A percentile compares a stretch with the other conserved stretches of the same genome.
Conservation (phyloP, 92 coral and sea anemone species). For the Phenganax subtilis region DNA sequence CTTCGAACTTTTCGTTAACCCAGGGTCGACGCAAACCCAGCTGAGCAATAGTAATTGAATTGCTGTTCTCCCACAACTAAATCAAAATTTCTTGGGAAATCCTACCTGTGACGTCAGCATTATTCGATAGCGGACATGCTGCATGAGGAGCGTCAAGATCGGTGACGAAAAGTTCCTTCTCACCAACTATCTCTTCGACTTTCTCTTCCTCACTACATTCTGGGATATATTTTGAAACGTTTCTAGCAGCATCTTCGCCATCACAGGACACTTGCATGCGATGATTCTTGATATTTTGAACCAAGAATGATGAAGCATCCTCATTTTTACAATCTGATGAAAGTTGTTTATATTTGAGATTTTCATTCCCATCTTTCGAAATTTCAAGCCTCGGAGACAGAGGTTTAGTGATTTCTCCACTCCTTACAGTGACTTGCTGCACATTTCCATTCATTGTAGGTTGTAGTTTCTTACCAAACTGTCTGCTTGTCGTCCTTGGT, state of each 20-base stretch:
- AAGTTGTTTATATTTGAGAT: constrained; percentile 24
- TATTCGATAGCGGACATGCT: constrained; percentile 31
- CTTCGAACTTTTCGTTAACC: too few species aligned
- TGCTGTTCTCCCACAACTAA: background rate
- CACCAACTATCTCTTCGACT: background rate
- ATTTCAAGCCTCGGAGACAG: constrained; percentile 31
- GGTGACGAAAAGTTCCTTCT: constrained; percentile 22
- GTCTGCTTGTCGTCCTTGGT: background rate
- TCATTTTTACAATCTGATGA: constrained; percentile 7
- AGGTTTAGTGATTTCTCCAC: constrained; percentile 18
- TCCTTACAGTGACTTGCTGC: constrained; percentile 31
- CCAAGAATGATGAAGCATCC: constrained; percentile 32
- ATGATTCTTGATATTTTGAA: constrained; percentile 3
- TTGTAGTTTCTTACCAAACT: background rate
- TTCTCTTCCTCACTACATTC: constrained; percentile 23
- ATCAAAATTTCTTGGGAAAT: background rate
- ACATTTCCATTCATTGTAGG: background rate
- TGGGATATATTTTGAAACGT: constrained; percentile 28
- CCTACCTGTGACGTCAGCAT: background rate
- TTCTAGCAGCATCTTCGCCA: constrained; percentile 19
- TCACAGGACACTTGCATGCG: constrained; percentile 17
- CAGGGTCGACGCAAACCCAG: too few species aligned
- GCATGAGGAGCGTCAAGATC: constrained; percentile 36
- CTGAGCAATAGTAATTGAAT: background rate
- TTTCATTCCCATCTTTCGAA: constrained; percentile 4